These are phyloP conservation scores for Tylochromis polylepis DNA, from an alignment of 2,113 vertebrate species.

Conservation along the genomic window DNA sequence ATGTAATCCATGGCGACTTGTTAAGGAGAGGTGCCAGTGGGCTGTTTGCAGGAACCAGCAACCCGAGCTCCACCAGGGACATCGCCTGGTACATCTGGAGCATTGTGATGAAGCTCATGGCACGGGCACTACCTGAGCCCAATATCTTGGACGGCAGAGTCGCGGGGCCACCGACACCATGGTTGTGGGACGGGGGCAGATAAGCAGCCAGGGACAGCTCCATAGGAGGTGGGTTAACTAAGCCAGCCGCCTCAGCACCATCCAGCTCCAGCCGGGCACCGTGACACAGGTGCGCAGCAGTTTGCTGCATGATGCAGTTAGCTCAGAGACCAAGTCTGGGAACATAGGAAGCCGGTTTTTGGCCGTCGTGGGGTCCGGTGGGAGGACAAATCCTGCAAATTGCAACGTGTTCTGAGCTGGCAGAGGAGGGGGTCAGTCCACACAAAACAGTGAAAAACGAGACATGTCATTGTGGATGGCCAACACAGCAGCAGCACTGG, in stretches of 20 bases:
- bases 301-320: background rate
- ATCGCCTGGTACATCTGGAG: background rate
- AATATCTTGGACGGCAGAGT: background rate
- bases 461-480: background rate
- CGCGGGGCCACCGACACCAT: background rate
- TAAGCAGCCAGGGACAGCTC: background rate
- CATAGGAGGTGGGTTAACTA: background rate
- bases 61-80: background rate
- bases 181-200: background rate
- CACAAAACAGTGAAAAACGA: rapidly evolving
- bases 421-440: background rate
- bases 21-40: background rate
- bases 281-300: background rate
- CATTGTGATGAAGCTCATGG: background rate
- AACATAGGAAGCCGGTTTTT: background rate
- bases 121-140: background rate
- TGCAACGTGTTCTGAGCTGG: background rate
- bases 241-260: background rate
- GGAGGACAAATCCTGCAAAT: background rate
- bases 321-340: background rate
- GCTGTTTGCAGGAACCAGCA: background rate
- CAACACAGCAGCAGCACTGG: background rate
- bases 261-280: background rate
- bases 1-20: background rate
- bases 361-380: background rate